These are phyloP conservation scores for Microcebus griseorufus DNA, from an alignment of 2,113 vertebrate genomes.

Conservation along the genomic window DNA sequence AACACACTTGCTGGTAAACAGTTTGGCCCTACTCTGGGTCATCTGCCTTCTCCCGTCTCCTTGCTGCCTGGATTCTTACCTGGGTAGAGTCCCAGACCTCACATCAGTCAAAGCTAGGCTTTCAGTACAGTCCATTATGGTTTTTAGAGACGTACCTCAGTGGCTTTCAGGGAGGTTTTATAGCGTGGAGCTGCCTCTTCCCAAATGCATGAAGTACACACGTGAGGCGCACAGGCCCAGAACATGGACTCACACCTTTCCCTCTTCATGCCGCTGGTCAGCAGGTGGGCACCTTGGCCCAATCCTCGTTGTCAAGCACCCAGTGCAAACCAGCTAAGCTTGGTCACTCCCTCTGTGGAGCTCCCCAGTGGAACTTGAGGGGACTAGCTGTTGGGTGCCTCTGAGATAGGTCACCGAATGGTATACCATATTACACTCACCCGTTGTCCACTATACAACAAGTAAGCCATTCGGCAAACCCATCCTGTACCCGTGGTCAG, in stretches of 20 bases:
- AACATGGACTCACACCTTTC: slow-evolving; percentile 50
- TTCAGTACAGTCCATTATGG: slow-evolving; percentile 84
- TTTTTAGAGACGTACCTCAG: slow-evolving; percentile 84
- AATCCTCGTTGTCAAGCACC: neutral
- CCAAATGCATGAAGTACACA: slow-evolving; percentile 71
- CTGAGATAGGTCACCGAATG: neutral
- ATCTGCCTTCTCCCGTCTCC: slow-evolving; percentile 92
- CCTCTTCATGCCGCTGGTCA: neutral
- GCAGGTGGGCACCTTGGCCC: neutral
- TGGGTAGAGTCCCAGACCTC: slow-evolving; percentile 89
- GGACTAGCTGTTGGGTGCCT: neutral
- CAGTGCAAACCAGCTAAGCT: neutral
- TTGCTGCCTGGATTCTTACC: slow-evolving; percentile 92
- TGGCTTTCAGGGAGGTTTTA: slow-evolving; percentile 81
- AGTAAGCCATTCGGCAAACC: neutral
- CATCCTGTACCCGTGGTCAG: neutral
- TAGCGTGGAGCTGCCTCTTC: slow-evolving; percentile 72
- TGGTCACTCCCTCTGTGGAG: neutral
- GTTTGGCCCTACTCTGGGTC: slow-evolving; percentile 97
- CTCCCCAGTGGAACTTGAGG: neutral
- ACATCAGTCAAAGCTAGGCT: slow-evolving; percentile 89
- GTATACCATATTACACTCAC: neutral
- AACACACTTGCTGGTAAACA: slow-evolving; percentile 98
- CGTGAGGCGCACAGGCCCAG: neutral
- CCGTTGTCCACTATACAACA: neutral